Conservation (phyloP, 1,140 invertebrate genomes). For the Zaprionus gabonicus region DNA sequence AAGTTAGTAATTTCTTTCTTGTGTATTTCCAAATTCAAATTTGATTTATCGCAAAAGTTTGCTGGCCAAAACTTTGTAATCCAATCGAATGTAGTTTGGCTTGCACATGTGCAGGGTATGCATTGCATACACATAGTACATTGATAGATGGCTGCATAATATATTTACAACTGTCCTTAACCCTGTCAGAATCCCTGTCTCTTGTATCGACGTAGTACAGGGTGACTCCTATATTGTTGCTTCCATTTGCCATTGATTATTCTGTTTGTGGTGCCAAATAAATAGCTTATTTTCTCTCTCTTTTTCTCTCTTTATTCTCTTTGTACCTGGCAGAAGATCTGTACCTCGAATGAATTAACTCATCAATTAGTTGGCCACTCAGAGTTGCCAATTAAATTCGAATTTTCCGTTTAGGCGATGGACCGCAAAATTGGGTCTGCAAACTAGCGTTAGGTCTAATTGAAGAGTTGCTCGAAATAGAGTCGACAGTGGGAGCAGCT, state of each 20-base stretch:
- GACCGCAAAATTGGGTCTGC: conserved; percentile 32
- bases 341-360: conserved; percentile 33
- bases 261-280: conserved; percentile 12
- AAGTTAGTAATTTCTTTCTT: not conserved
- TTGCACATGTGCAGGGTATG: conserved; percentile 6
- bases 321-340: not conserved
- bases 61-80: not conserved
- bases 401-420: conserved; percentile 46
- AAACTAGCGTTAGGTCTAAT: conserved; percentile 67
- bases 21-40: not conserved
- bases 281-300: conserved; percentile 11
- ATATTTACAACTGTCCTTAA: not conserved
- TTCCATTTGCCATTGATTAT: conserved; percentile 16
- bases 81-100: not conserved
- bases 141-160: not conserved
- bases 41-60: conserved; percentile 10
- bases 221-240: not conserved
- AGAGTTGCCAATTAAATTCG: conserved; percentile 69
- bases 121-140: not conserved
- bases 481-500: not conserved
- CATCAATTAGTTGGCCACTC: conserved; percentile 68
- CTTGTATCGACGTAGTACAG: not conserved
- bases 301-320: not conserved
- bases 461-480: conserved; percentile 47
- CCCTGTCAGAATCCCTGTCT: not conserved